Evolutionary conservation across 1,140 invertebrate species (phyloP).

Genomic region (Druon quercuslanigerum): DNA sequence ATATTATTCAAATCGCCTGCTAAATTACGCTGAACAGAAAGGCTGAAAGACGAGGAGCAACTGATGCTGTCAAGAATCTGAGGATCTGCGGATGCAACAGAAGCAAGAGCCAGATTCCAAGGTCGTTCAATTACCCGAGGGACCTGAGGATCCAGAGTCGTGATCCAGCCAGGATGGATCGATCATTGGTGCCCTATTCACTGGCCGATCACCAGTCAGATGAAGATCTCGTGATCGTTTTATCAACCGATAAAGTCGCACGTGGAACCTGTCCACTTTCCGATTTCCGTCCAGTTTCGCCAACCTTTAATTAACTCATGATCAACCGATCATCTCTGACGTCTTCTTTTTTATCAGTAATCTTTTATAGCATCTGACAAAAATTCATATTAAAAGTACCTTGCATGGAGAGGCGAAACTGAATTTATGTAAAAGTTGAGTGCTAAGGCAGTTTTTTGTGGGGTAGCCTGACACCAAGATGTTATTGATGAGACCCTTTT

Average conservation of each 20-base stretch:
- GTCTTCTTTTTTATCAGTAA: too few species aligned
- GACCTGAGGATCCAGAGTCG: not conserved
- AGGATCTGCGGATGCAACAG: constrained; percentile 15
- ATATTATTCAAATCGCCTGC: constrained; percentile 17
- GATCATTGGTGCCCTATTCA: constrained; percentile 12
- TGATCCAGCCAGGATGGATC: not conserved
- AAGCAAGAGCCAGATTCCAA: constrained; percentile 19
- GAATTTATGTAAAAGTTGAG: too few species aligned
- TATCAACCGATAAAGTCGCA: constrained; percentile 16
- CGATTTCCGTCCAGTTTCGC: not conserved
- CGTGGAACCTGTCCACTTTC: constrained; percentile 12
- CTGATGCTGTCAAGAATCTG: not conserved
- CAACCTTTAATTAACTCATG: not conserved
- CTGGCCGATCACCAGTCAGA: constrained; percentile 4
- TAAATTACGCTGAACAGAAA: constrained; percentile 23
- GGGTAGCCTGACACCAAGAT: too few species aligned
- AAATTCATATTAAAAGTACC: too few species aligned
- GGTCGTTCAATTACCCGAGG: constrained; percentile 21
- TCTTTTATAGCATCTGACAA: too few species aligned
- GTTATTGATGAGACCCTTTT: too few species aligned
- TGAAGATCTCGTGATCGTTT: constrained; percentile 14
- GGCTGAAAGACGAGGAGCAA: constrained; percentile 1
- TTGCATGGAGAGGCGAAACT: too few species aligned
- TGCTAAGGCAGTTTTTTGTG: too few species aligned
- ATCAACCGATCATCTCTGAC: not conserved